These are phyloP conservation scores for Neoniphon sammara DNA, from an alignment of 2,797 vertebrate species.

Conservation along the genomic window DNA sequence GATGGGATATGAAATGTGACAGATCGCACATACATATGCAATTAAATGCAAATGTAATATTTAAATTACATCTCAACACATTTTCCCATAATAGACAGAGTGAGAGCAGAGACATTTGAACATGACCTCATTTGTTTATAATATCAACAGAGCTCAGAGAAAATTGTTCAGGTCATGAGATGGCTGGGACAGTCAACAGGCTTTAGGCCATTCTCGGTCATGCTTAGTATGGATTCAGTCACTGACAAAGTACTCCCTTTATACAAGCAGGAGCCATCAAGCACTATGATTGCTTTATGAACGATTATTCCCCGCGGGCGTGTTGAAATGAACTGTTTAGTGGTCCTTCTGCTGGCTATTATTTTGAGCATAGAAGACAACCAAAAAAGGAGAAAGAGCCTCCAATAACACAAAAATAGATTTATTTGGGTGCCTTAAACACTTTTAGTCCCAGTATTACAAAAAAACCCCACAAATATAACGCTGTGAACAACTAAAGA, in stretches of 20 bases:
- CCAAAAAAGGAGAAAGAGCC: too few species aligned
- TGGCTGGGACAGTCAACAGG: background rate
- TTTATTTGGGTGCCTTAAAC: too few species aligned
- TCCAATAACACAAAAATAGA: too few species aligned
- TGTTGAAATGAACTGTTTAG: conserved; percentile 24
- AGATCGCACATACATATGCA: too few species aligned
- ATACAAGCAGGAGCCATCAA: conserved; percentile 10
- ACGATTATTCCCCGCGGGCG: conserved; percentile 27
- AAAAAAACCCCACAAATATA: too few species aligned
- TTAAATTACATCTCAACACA: too few species aligned
- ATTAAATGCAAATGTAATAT: too few species aligned
- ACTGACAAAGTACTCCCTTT: background rate
- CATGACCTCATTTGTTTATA: conserved; percentile 13
- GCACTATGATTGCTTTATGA: conserved; percentile 25
- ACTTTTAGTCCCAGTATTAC: too few species aligned
- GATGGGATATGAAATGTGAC: too few species aligned
- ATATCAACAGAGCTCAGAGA: conserved; percentile 15
- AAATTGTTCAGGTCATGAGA: background rate
- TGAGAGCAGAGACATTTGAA: background rate
- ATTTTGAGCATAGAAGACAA: conserved; percentile 62
- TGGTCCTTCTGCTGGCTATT: conserved; percentile 37
- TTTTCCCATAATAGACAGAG: background rate
- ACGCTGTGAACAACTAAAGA: too few species aligned
- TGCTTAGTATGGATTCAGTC: conserved; percentile 12
- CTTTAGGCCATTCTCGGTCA: background rate